A percentile compares a stretch with the other conserved stretches of the same genome.
phyloP scores from a whole-genome alignment of 2,113 vertebrate genomes.

The Actenoides lindsayi region DNA sequence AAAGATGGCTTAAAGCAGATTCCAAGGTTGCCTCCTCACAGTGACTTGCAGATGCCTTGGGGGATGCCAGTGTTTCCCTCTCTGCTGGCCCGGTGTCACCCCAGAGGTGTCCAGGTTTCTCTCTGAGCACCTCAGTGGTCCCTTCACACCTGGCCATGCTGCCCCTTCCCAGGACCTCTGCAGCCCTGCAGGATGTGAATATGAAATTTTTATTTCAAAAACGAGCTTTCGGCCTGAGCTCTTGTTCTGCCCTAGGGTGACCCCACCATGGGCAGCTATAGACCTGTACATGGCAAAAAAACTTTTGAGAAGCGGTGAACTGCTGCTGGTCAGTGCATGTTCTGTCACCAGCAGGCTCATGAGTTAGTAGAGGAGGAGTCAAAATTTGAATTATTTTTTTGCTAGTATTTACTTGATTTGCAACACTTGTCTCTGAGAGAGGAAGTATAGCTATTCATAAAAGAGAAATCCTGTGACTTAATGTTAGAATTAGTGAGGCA shows the following conservation, averaged over 20 bases:
- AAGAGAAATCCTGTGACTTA: background rate
- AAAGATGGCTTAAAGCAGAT: background rate
- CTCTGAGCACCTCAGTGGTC: too few species aligned
- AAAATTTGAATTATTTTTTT: background rate
- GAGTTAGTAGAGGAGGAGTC: slow-evolving; percentile 42
- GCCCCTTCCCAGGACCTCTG: too few species aligned
- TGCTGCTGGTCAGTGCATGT: background rate
- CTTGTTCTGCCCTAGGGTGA: background rate
- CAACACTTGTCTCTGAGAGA: background rate
- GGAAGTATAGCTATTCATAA: background rate
- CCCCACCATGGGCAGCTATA: background rate
- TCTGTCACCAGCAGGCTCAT: background rate
- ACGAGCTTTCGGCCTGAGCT: background rate
- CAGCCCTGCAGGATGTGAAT: background rate
- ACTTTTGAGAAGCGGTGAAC: accelerated
- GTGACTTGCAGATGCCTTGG: background rate
- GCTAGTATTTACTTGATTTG: background rate
- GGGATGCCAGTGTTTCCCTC: background rate
- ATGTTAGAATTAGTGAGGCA: background rate
- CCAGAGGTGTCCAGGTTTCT: background rate
- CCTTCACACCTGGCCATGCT: accelerated
- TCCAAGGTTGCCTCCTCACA: background rate
- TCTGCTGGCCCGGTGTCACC: accelerated
- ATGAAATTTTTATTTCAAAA: too few species aligned
- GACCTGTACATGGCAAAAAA: accelerated